A percentile compares a stretch with the other conserved stretches of the same genome.
Evolutionary conservation across 1,140 invertebrate species (phyloP).

Genomic region (Diuraphis noxia): DNA sequence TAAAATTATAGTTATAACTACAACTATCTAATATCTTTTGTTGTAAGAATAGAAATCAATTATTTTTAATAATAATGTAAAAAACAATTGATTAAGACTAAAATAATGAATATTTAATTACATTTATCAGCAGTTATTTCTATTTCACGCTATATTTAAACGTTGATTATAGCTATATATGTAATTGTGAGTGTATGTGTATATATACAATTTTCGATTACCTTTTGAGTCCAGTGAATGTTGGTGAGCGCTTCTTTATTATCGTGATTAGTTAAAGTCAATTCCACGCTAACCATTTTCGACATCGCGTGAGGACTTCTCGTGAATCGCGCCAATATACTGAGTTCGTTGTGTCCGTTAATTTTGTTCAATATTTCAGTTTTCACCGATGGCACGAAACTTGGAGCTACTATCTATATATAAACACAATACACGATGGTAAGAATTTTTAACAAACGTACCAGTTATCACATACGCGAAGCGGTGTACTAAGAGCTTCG

Average conservation of each 20-base stretch:
- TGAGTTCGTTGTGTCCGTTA: constrained; percentile 73
- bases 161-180: background rate
- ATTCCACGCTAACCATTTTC: constrained; percentile 81
- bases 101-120: background rate
- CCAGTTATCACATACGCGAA: background rate
- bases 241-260: constrained; percentile 69
- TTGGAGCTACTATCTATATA: constrained; percentile 20
- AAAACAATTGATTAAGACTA: background rate
- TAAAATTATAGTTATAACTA: background rate
- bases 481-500: background rate
- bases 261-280: constrained; percentile 77
- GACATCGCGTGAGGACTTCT: constrained; percentile 82
- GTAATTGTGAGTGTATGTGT: background rate
- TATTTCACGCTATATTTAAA: background rate
- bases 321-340: constrained; percentile 68
- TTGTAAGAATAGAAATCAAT: too few species aligned
- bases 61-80: too few species aligned
- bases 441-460: background rate
- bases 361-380: constrained; percentile 79
- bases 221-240: constrained; percentile 76
- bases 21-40: background rate
- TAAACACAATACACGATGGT: background rate
- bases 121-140: background rate
- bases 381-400: constrained; percentile 5
- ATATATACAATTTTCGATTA: constrained; percentile 61